A percentile compares a stretch with the other conserved stretches of the same genome.
These are phyloP conservation scores for Hemithea aestivaria DNA, from an alignment of 2,888 invertebrate species.

Conservation along the genomic window DNA sequence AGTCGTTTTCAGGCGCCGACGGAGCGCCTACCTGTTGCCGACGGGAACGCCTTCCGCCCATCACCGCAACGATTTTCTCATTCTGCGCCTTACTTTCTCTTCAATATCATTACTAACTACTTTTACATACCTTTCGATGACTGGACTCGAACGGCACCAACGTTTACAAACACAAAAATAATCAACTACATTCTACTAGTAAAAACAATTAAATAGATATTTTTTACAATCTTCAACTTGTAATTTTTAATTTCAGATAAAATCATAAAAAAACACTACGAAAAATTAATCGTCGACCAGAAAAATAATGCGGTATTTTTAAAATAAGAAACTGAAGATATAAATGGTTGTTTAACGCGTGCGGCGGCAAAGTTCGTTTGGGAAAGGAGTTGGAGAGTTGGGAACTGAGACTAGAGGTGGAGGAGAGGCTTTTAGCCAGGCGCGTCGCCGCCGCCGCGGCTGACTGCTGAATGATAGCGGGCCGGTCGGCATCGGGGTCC, in stretches of 20 bases:
- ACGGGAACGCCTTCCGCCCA: conserved; percentile 76
- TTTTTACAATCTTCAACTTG: conserved; percentile 15
- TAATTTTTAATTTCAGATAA: conserved; percentile 30
- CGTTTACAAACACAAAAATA: conserved; percentile 58
- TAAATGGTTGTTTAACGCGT: conserved; percentile 50
- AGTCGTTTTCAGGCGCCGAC: conserved; percentile 38
- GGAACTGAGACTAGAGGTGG: conserved; percentile 41
- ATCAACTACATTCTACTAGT: conserved; percentile 29
- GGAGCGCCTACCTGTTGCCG: conserved; percentile 69
- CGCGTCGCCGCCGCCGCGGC: conserved; percentile 70
- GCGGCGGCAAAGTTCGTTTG: conserved; percentile 60
- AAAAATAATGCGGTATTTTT: conserved; percentile 35
- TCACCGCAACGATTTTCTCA: conserved; percentile 41
- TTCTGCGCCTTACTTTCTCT: conserved; percentile 20
- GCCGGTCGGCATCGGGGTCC: conserved; percentile 65
- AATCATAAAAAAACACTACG: conserved; percentile 51
- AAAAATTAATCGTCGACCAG: conserved; percentile 44
- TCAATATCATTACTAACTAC: conserved; percentile 18
- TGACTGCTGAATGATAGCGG: conserved; percentile 71
- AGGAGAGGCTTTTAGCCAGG: conserved; percentile 43
- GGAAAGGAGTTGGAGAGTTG: conserved; percentile 32
- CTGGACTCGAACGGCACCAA: conserved; percentile 23
- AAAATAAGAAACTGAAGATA: conserved; percentile 57
- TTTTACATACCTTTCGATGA: conserved; percentile 20
- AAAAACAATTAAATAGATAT: conserved; percentile 44